phyloP scores from a whole-genome alignment of 2,113 vertebrate genomes.

The Nycticebus coucang region DNA sequence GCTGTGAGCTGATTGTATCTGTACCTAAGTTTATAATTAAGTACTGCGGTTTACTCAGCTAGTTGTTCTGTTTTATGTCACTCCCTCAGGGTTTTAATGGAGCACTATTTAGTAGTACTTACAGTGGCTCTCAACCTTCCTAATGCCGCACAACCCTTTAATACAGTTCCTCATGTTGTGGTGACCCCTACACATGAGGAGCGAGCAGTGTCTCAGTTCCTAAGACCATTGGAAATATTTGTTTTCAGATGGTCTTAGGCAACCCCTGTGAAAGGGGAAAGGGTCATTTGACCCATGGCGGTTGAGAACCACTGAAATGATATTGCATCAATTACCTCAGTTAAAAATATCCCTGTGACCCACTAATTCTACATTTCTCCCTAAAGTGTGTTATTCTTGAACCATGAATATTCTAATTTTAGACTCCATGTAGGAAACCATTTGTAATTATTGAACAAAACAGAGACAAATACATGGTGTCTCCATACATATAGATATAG shows the following conservation, averaged over 20 bases:
- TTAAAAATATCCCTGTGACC: conserved; percentile 44
- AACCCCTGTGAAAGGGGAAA: too few species aligned
- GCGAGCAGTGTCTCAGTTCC: too few species aligned
- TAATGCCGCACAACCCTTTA: too few species aligned
- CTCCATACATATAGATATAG: too few species aligned
- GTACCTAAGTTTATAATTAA: conserved; percentile 45
- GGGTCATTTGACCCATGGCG: too few species aligned
- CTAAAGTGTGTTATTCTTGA: not conserved
- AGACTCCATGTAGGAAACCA: conserved; percentile 3
- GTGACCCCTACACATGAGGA: too few species aligned
- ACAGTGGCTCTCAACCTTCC: too few species aligned
- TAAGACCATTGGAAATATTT: too few species aligned
- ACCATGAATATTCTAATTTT: conserved; percentile 13
- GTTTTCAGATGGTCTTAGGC: too few species aligned
- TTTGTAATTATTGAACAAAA: conserved; percentile 49
- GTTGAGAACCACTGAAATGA: conserved; percentile 14
- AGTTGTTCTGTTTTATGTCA: not conserved
- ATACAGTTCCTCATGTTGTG: too few species aligned
- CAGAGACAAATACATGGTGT: not conserved
- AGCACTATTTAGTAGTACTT: not conserved
- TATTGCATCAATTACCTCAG: conserved; percentile 21
- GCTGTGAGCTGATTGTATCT: conserved; percentile 16
- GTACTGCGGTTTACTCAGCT: conserved; percentile 18
- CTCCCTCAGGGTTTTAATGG: conserved; percentile 1
- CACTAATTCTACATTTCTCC: conserved; percentile 6